Conservation (phyloP, 92 coral and sea anemone species). For the Diadumene lineata region DNA sequence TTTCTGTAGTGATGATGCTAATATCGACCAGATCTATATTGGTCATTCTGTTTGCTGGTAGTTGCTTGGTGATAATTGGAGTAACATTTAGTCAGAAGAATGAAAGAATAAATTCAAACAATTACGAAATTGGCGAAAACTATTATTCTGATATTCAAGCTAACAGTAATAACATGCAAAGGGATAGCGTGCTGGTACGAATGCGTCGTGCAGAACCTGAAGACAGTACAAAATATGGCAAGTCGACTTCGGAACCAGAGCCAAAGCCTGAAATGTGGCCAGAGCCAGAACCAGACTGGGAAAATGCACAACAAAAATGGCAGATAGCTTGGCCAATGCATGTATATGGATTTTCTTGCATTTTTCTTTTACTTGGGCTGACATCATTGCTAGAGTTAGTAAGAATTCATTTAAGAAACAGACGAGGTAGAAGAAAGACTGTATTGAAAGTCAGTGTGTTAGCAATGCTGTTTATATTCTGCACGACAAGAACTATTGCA, state of each 20-base stretch:
- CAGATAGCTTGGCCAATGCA: slow-evolving; percentile 91
- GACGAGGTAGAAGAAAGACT: slow-evolving; percentile 57
- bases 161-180: neutral
- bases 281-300: slow-evolving; percentile 96
- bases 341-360: slow-evolving; percentile 72
- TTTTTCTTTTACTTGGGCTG: slow-evolving; percentile 54
- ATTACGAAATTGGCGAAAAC: too few species aligned
- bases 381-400: slow-evolving; percentile 62
- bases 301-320: slow-evolving; percentile 70
- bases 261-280: slow-evolving; percentile 84
- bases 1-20: too few species aligned
- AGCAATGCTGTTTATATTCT: slow-evolving; percentile 60
- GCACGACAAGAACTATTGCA: slow-evolving; percentile 70
- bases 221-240: slow-evolving; percentile 32
- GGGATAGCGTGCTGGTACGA: slow-evolving; percentile 24
- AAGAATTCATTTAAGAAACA: slow-evolving; percentile 44
- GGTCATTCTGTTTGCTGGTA: too few species aligned
- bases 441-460: slow-evolving; percentile 70
- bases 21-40: too few species aligned
- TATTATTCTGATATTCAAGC: too few species aligned
- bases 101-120: too few species aligned
- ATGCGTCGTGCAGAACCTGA: slow-evolving; percentile 29
- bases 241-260: slow-evolving; percentile 60
- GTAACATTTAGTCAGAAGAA: too few species aligned
- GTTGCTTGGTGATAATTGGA: too few species aligned